These are phyloP conservation scores for Schizothorax lantsangensis DNA, from an alignment of 2,797 vertebrate species.

Conservation along the genomic window DNA sequence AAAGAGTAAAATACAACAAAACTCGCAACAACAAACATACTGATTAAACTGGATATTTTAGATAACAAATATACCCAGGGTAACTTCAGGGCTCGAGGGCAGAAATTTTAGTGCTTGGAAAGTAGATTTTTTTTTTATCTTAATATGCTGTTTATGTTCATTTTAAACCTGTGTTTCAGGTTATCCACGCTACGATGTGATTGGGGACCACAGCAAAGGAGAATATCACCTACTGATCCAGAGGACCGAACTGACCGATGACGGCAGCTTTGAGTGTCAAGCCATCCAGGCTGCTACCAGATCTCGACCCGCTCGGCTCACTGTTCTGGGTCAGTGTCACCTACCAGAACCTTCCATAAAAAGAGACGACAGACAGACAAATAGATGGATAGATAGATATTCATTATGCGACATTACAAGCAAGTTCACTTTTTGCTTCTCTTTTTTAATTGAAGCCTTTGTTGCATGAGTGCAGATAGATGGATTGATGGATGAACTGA, in stretches of 20 bases:
- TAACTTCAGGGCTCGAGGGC: not conserved
- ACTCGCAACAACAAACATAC: not conserved
- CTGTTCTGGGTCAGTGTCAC: conserved; percentile 84
- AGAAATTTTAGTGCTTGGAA: not conserved
- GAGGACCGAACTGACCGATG: conserved; percentile 86
- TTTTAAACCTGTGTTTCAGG: conserved; percentile 71
- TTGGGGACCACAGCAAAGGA: conserved; percentile 88
- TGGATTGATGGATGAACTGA: not conserved
- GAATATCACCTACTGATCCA: conserved; percentile 90
- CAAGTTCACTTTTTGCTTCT: not conserved
- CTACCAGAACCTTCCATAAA: not conserved
- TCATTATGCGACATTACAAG: not conserved
- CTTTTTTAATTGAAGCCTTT: not conserved
- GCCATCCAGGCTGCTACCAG: conserved; percentile 90
- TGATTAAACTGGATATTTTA: not conserved
- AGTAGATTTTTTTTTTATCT: not conserved
- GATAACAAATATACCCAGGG: not conserved
- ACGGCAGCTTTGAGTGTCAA: conserved; percentile 90
- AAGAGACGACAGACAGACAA: not conserved
- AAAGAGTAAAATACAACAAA: not conserved
- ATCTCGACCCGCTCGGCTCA: conserved; percentile 86
- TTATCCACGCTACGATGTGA: conserved; percentile 88
- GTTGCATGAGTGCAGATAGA: not conserved
- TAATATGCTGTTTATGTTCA: not conserved
- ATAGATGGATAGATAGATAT: not conserved